phyloP scores from a whole-genome alignment of 2,797 vertebrate genomes.

The Astyanax mexicanus region DNA sequence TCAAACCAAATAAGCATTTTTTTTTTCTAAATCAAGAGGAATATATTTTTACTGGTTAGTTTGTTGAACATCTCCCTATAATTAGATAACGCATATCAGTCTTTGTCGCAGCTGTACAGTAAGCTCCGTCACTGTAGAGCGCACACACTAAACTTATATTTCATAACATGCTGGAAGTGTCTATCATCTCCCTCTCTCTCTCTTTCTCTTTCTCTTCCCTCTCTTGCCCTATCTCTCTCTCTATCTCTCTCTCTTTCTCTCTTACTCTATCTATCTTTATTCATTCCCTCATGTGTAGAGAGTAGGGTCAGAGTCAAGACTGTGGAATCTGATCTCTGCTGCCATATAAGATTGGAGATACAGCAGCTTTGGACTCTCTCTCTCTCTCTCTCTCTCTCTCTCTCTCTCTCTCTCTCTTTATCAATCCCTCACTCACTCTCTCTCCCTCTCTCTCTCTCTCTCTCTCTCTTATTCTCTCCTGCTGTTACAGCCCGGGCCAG shows the following conservation, averaged over 20 bases:
- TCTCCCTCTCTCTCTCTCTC: slow-evolving; percentile 38
- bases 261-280: slow-evolving; percentile 1
- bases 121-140: neutral
- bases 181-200: neutral
- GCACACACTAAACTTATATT: neutral
- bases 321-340: slow-evolving; percentile 36
- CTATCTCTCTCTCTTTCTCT: slow-evolving; percentile 9
- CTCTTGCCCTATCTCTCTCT: neutral
- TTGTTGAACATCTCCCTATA: neutral
- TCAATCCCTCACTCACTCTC: slow-evolving; percentile 59
- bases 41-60: slow-evolving; percentile 1
- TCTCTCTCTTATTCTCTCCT: slow-evolving; percentile 67
- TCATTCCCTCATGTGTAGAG: slow-evolving; percentile 8
- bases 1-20: neutral
- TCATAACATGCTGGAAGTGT: slow-evolving; percentile 8
- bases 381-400: slow-evolving; percentile 48
- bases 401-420: slow-evolving; percentile 57
- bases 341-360: slow-evolving; percentile 13
- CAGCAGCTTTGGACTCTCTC: slow-evolving; percentile 42
- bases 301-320: slow-evolving; percentile 23
- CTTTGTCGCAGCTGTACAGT: neutral
- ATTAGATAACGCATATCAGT: no score
- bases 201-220: slow-evolving; percentile 3
- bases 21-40: neutral
- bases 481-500: slow-evolving; percentile 78